Conservation (phyloP, 2,113 vertebrate species). For the Amblyornis subalaris region DNA sequence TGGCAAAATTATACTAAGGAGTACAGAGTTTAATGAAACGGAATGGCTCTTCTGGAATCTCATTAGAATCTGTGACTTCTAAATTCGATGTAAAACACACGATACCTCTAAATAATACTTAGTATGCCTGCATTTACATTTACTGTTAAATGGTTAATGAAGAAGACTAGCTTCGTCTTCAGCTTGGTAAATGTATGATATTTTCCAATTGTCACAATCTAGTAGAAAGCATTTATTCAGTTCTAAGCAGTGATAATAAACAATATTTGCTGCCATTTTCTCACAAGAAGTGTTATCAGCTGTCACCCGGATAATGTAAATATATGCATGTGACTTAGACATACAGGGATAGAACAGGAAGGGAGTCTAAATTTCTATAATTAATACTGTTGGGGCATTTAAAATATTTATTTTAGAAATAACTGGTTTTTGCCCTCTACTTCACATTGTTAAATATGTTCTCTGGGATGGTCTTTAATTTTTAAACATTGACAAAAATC, state of each 20-base stretch:
- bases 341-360: neutral
- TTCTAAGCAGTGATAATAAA: neutral
- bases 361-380: neutral
- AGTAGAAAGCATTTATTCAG: neutral
- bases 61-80: neutral
- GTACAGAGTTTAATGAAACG: neutral
- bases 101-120: neutral
- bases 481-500: neutral
- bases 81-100: neutral
- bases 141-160: neutral
- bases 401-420: neutral
- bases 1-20: neutral
- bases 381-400: accelerated
- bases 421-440: neutral
- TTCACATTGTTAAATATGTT: neutral
- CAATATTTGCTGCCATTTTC: neutral
- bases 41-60: neutral
- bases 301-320: neutral
- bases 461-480: neutral
- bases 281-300: neutral
- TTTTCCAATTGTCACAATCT: neutral
- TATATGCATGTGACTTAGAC: neutral
- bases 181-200: neutral
- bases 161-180: neutral
- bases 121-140: neutral